These are phyloP conservation scores for Cheilosia urbana DNA, from an alignment of 2,888 invertebrate species.

Conservation along the genomic window DNA sequence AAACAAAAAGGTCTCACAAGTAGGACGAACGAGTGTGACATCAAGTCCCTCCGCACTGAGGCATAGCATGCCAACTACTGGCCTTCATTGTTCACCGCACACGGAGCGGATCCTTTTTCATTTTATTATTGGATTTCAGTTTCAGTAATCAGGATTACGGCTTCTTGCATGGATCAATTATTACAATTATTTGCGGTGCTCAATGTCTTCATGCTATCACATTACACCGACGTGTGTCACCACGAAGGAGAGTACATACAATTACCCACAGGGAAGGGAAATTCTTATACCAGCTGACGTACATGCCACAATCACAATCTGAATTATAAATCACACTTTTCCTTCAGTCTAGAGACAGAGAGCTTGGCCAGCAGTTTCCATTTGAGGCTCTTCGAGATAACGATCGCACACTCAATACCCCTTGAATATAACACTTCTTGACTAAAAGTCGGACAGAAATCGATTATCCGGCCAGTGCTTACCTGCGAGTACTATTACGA, in stretches of 20 bases:
- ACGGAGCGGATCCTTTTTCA: constrained; percentile 6
- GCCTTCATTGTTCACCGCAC: constrained; percentile 30
- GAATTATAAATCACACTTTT: not conserved
- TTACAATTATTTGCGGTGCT: constrained; percentile 66
- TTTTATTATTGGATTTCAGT: constrained; percentile 35
- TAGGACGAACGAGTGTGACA: constrained; percentile 21
- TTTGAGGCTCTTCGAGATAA: constrained; percentile 7
- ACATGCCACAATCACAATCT: not conserved
- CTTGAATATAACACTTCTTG: not conserved
- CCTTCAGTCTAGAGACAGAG: too few species aligned
- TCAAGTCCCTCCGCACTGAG: constrained; percentile 4
- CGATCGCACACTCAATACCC: constrained; percentile 10
- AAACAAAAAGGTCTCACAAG: constrained; percentile 3
- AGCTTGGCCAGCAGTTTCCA: too few species aligned
- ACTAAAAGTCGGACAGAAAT: constrained; percentile 2
- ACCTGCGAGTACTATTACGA: constrained; percentile 26
- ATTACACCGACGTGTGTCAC: not conserved
- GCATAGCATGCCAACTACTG: constrained; percentile 51
- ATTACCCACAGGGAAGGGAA: not conserved
- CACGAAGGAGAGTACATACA: not conserved
- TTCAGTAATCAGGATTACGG: constrained; percentile 23
- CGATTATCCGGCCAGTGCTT: constrained; percentile 20
- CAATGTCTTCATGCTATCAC: constrained; percentile 38
- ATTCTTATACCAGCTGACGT: constrained; percentile 1
- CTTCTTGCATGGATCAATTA: constrained; percentile 56